Evolutionary conservation across 1,140 invertebrate genomes (phyloP).

Genomic region (Drosophila ohnishii): DNA sequence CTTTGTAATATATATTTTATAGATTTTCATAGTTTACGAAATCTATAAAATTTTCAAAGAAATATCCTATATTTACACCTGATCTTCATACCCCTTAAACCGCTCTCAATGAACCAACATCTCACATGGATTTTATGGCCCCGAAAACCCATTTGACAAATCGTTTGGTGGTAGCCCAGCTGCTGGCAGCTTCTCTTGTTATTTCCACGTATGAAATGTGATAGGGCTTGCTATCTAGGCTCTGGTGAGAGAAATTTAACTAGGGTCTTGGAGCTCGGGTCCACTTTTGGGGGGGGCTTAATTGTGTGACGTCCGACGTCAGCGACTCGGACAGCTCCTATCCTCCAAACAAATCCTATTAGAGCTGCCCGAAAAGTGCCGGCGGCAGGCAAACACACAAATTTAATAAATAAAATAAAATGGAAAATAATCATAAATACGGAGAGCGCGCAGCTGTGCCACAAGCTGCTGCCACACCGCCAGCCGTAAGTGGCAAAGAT

Average conservation of each 20-base stretch:
- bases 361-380: conserved; percentile 58
- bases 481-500: conserved; percentile 71
- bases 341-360: conserved; percentile 66
- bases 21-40: neutral
- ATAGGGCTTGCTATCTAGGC: conserved; percentile 8
- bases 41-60: no score
- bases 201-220: conserved; percentile 40
- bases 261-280: conserved; percentile 1
- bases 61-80: conserved; percentile 14
- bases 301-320: conserved; percentile 42
- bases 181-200: conserved; percentile 52
- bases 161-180: conserved; percentile 56
- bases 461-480: conserved; percentile 52
- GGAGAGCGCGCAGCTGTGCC: conserved; percentile 72
- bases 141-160: conserved; percentile 49
- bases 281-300: conserved; percentile 31
- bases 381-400: conserved; percentile 50
- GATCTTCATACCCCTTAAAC: conserved; percentile 16
- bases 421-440: conserved; percentile 73
- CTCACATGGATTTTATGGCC: conserved; percentile 14
- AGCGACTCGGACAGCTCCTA: conserved; percentile 52
- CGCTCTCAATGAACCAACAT: neutral
- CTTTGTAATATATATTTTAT: neutral
- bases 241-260: conserved; percentile 28
- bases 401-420: conserved; percentile 72